These are phyloP conservation scores for Philaethria dido DNA, from an alignment of 2,888 invertebrate genomes.

Conservation along the genomic window DNA sequence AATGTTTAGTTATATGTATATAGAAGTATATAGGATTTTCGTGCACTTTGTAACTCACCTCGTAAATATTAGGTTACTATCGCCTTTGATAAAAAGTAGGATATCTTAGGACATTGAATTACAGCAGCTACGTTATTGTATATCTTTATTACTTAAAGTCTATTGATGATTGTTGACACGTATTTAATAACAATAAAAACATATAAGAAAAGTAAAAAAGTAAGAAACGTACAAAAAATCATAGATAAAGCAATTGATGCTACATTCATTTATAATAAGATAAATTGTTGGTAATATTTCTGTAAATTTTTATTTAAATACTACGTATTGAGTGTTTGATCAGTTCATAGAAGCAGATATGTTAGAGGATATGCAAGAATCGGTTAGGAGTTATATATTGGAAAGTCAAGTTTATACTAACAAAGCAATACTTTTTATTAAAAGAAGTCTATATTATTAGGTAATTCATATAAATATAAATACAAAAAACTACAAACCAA, in stretches of 20 bases:
- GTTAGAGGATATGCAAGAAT: conserved; percentile 62
- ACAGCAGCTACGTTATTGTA: conserved; percentile 15
- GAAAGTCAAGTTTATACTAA: conserved; percentile 4
- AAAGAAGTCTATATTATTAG: background rate
- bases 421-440: background rate
- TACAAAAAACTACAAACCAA: background rate
- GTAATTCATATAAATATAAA: conserved; percentile 6
- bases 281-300: conserved; percentile 12
- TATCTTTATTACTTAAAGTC: conserved; percentile 42
- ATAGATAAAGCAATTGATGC: background rate
- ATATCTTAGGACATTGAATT: conserved; percentile 11
- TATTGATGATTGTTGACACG: conserved; percentile 12
- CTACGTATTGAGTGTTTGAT: conserved; percentile 42
- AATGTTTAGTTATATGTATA: background rate
- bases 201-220: conserved; percentile 37
- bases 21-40: background rate
- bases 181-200: conserved; percentile 30
- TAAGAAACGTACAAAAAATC: conserved; percentile 12
- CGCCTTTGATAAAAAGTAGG: background rate
- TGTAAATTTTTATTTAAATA: conserved; percentile 20
- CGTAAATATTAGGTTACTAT: background rate
- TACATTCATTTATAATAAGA: conserved; percentile 7
- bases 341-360: conserved; percentile 79
- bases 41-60: conserved; percentile 17
- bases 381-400: background rate